phyloP scores from a whole-genome alignment of 2,113 vertebrate genomes.

The Tor tambroides region DNA sequence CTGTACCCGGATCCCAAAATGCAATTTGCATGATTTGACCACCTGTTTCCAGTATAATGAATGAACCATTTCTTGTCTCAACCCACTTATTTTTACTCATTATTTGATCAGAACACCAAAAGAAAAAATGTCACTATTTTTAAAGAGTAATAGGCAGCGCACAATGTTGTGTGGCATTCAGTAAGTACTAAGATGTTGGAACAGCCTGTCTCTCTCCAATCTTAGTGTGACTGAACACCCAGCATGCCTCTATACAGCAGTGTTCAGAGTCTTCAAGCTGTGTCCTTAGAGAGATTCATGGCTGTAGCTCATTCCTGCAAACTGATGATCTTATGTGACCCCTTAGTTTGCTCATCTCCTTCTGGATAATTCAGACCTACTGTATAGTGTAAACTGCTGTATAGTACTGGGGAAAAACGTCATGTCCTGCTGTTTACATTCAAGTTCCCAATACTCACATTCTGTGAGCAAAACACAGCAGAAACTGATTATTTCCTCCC shows the following conservation, averaged over 20 bases:
- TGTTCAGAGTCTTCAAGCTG: not conserved
- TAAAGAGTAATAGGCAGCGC: not conserved
- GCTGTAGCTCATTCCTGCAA: not conserved
- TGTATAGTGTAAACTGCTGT: not conserved
- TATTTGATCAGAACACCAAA: not conserved
- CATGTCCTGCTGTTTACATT: not conserved
- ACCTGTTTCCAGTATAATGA: not conserved
- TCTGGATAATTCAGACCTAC: not conserved
- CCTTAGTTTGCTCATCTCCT: not conserved
- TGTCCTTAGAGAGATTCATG: not conserved
- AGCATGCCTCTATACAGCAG: not conserved
- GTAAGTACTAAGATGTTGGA: not conserved
- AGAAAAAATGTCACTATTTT: constrained; percentile 3
- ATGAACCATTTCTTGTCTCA: not conserved
- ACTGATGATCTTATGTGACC: not conserved
- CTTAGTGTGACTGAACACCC: not conserved
- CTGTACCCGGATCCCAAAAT: not conserved
- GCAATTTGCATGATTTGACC: not conserved
- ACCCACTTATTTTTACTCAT: not conserved
- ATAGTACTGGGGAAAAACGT: not conserved
- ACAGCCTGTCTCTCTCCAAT: not conserved
- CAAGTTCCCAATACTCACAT: not conserved
- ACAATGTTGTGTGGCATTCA: not conserved
- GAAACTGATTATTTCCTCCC: not conserved
- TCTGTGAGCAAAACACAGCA: not conserved